Evolutionary conservation across 2,888 invertebrate species (phyloP).

Genomic region (Andricus curvator): DNA sequence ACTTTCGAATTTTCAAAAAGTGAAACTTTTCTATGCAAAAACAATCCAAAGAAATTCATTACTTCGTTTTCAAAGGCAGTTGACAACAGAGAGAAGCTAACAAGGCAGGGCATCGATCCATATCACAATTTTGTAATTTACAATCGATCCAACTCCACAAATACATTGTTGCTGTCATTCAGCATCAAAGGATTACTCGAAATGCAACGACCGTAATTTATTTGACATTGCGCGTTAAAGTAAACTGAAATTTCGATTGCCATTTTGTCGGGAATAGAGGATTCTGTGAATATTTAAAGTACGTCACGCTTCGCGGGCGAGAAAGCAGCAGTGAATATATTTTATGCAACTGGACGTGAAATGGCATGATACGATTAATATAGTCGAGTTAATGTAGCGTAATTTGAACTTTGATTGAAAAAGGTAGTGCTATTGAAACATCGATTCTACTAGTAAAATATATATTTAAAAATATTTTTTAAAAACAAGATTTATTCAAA

Average conservation of each 20-base stretch:
- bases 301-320: constrained; percentile 51
- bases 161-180: constrained; percentile 10
- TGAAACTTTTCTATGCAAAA: not conserved
- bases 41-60: not conserved
- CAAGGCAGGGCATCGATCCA: not conserved
- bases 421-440: not conserved
- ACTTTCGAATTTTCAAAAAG: too few species aligned
- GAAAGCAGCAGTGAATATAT: constrained; percentile 61
- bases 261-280: constrained; percentile 59
- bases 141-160: constrained; percentile 2
- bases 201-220: constrained; percentile 62
- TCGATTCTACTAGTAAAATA: not conserved
- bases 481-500: too few species aligned
- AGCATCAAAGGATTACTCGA: constrained; percentile 40
- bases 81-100: too few species aligned
- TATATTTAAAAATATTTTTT: too few species aligned
- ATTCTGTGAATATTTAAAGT: constrained; percentile 65
- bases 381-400: not conserved
- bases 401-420: not conserved
- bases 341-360: constrained; percentile 54
- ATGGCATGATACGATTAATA: constrained; percentile 54
- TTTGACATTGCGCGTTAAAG: constrained; percentile 57
- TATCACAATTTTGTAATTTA: constrained; percentile 11
- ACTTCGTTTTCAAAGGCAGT: not conserved
- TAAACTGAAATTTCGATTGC: constrained; percentile 63